Evolutionary conservation across 2,888 invertebrate genomes (phyloP).

Genomic region (Emmelina monodactyla): DNA sequence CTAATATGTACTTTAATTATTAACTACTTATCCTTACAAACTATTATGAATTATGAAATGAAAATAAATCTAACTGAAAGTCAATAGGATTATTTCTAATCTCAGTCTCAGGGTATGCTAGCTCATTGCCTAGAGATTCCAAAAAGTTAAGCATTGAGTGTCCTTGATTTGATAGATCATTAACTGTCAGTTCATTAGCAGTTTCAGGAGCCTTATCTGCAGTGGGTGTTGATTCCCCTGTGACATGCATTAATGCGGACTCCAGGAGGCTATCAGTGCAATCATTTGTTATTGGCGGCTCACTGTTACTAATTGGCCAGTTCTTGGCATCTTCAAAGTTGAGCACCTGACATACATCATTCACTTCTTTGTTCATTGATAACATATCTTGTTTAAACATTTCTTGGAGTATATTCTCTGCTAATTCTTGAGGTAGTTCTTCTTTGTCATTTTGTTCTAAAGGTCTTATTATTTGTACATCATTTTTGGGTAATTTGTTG

Average conservation of each 20-base stretch:
- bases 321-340: neutral
- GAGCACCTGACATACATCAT: constrained; percentile 1
- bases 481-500: constrained; percentile 39
- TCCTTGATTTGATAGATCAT: constrained; percentile 25
- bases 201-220: neutral
- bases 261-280: constrained; percentile 1
- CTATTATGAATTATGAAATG: constrained; percentile 39
- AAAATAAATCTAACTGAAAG: constrained; percentile 51
- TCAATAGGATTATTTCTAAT: constrained; percentile 47
- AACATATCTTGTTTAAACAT: constrained; percentile 29
- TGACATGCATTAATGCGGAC: constrained; percentile 3
- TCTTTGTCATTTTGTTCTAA: constrained; percentile 18
- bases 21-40: constrained; percentile 16
- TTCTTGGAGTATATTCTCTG: constrained; percentile 22
- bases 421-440: constrained; percentile 10
- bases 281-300: neutral
- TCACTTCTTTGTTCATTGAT: neutral
- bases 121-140: constrained; percentile 43
- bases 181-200: constrained; percentile 4
- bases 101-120: constrained; percentile 47
- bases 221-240: constrained; percentile 1
- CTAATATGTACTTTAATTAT: constrained; percentile 14
- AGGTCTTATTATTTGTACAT: constrained; percentile 39
- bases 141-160: constrained; percentile 52
- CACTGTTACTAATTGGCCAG: neutral